Conservation (phyloP, 2,113 vertebrate species). For the Anhinga rufa region DNA sequence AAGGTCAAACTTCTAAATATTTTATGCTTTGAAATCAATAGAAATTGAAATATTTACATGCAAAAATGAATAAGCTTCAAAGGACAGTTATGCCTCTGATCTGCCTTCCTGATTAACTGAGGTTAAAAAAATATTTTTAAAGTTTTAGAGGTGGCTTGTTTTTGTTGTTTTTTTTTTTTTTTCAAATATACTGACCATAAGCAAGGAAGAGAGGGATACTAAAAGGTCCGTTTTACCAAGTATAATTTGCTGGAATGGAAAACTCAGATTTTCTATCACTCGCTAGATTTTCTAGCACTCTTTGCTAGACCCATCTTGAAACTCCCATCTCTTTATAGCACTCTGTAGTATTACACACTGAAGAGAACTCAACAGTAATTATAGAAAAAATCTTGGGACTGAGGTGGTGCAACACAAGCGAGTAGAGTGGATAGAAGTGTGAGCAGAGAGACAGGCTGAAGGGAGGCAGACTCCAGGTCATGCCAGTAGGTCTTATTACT, state of each 20-base stretch:
- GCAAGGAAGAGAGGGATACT: background rate
- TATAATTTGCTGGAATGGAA: background rate
- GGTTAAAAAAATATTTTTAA: background rate
- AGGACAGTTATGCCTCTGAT: background rate
- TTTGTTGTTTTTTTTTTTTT: background rate
- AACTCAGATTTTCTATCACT: background rate
- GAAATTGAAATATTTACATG: background rate
- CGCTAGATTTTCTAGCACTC: no score
- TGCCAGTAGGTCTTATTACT: background rate
- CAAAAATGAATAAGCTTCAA: background rate
- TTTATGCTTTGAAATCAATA: background rate
- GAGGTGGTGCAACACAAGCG: background rate
- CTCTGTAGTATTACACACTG: background rate
- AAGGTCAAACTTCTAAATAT: background rate
- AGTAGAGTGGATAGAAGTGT: background rate
- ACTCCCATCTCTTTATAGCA: background rate
- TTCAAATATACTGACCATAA: background rate
- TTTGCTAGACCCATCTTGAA: background rate
- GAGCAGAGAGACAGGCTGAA: background rate
- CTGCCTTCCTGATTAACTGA: background rate
- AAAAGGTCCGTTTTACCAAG: background rate
- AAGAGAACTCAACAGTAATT: background rate
- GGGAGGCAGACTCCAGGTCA: background rate
- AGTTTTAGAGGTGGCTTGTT: background rate
- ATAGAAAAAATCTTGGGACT: background rate